A percentile compares a stretch with the other conserved stretches of the same genome.
Evolutionary conservation across 2,113 vertebrate species (phyloP).

Genomic region (Psammodynastes pulverulentus): DNA sequence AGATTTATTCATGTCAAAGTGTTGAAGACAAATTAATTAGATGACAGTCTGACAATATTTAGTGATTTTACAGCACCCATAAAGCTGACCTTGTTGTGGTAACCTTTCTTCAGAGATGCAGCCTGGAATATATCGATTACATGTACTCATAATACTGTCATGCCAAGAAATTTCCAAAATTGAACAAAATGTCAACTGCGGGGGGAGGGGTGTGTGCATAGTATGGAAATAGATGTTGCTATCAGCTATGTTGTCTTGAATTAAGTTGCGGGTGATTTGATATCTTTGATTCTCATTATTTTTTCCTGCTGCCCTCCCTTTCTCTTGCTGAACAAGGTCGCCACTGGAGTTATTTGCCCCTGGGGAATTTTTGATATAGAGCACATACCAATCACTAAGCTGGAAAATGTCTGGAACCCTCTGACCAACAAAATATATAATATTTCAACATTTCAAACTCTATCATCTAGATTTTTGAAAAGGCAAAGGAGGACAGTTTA

Average conservation of each 20-base stretch:
- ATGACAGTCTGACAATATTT: neutral
- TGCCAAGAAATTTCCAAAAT: constrained; percentile 6
- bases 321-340: neutral
- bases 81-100: constrained; percentile 14
- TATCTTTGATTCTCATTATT: constrained; percentile 15
- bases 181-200: constrained; percentile 4
- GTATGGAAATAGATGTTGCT: neutral
- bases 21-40: constrained; percentile 23
- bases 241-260: neutral
- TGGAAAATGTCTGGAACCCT: too few relatives aligned
- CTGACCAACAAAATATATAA: too few relatives aligned
- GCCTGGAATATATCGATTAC: constrained; percentile 13
- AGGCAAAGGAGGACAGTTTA: too few relatives aligned
- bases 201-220: neutral
- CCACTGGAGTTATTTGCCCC: neutral
- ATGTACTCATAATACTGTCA: neutral
- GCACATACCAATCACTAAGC: neutral
- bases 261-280: neutral
- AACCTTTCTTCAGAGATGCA: constrained; percentile 17
- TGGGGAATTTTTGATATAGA: constrained; percentile 3
- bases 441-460: too few relatives aligned
- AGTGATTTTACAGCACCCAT: constrained; percentile 12
- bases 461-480: too few relatives aligned
- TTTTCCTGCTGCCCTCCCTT: neutral
- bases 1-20: constrained; percentile 1